Percentiles rank a stretch among this genome's conserved stretches.
Conservation (phyloP, 1,140 invertebrate species). For the Myzus persicae region DNA sequence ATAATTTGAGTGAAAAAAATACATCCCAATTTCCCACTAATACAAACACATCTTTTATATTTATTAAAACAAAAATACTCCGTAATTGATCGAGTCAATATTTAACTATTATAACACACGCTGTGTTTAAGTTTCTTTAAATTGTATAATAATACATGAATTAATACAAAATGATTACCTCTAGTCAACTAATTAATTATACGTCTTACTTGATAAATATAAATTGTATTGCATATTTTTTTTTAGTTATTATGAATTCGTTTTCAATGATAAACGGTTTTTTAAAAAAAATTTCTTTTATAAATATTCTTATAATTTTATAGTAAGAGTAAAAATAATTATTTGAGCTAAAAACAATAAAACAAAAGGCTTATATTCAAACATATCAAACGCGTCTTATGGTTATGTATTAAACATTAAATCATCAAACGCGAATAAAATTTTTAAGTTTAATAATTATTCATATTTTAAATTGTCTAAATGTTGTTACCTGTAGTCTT, state of each 20-base stretch:
- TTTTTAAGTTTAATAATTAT: too few species aligned
- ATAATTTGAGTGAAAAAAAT: too few species aligned
- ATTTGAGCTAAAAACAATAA: not conserved
- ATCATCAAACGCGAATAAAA: too few species aligned
- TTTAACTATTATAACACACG: not conserved
- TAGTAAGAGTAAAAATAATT: not conserved
- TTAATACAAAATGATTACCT: not conserved
- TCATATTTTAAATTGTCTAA: too few species aligned
- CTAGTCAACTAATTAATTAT: not conserved
- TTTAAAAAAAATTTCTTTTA: too few species aligned
- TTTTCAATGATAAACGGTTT: too few species aligned
- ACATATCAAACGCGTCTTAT: not conserved
- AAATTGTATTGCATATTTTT: not conserved
- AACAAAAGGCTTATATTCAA: not conserved
- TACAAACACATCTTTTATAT: not conserved
- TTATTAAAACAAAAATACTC: not conserved
- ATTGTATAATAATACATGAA: not conserved
- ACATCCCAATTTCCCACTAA: not conserved
- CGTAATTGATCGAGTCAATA: not conserved
- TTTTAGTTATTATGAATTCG: too few species aligned
- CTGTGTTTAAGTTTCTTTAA: not conserved
- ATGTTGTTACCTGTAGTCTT: not conserved
- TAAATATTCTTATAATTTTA: not conserved
- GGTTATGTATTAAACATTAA: too few species aligned
- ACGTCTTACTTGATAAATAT: not conserved